A percentile compares a stretch with the other conserved stretches of the same genome.
phyloP scores from a whole-genome alignment of 2,797 vertebrate genomes.

The Chelon labrosus region DNA sequence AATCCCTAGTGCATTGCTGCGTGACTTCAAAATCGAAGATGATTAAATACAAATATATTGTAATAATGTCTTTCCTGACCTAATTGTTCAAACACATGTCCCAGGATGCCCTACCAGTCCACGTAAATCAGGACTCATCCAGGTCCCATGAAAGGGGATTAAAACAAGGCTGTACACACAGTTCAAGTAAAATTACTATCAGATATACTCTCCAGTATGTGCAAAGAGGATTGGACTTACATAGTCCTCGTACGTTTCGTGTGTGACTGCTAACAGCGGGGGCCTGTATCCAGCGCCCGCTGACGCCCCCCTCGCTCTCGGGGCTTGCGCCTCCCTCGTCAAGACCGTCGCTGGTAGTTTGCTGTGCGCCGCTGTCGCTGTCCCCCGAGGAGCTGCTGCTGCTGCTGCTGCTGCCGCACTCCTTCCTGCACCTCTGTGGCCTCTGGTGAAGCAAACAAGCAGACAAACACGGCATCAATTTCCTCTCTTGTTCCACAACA shows the following conservation, averaged over 20 bases:
- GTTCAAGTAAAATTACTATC: conserved; percentile 51
- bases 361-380: conserved; percentile 83
- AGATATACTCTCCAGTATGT: conserved; percentile 44
- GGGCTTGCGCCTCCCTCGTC: conserved; percentile 88
- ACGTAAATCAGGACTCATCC: conserved; percentile 38
- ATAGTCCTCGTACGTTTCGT: conserved; percentile 95
- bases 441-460: conserved; percentile 81
- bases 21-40: conserved; percentile 15
- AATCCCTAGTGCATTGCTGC: background rate
- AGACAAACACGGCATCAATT: conserved; percentile 35
- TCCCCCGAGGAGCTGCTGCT: conserved; percentile 88
- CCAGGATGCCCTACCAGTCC: conserved; percentile 16
- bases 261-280: conserved; percentile 87
- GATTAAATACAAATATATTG: conserved; percentile 9
- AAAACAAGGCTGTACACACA: conserved; percentile 55
- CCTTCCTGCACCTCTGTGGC: conserved; percentile 91
- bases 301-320: conserved; percentile 85
- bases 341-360: conserved; percentile 86
- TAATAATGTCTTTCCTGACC: conserved; percentile 25
- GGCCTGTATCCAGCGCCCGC: conserved; percentile 89
- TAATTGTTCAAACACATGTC: conserved; percentile 30
- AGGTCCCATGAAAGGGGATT: conserved; percentile 53
- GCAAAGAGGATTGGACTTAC: conserved; percentile 87
- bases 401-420: conserved; percentile 87
- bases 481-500: background rate